Conservation (phyloP, 2,113 vertebrate species). For the Ascaphus truei region DNA sequence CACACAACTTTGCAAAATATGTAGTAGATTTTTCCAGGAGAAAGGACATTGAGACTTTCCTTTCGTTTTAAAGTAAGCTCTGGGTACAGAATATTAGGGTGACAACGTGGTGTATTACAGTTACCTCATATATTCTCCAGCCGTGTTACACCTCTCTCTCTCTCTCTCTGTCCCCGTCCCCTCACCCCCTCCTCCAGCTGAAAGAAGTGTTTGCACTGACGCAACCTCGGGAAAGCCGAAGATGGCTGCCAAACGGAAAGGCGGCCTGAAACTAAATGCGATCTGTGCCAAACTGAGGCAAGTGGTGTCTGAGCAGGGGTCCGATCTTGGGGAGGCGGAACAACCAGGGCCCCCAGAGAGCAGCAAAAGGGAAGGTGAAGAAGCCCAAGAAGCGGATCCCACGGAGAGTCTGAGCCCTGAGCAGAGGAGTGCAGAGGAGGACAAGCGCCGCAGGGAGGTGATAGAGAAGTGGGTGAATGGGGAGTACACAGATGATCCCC, state of each 20-base stretch:
- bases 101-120: no score
- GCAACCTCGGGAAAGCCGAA: slow-evolving; percentile 91
- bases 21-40: no score
- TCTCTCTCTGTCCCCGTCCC: slow-evolving; percentile 38
- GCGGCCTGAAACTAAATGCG: slow-evolving; percentile 97
- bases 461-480: slow-evolving; percentile 98
- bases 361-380: slow-evolving; percentile 72
- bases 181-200: slow-evolving; percentile 69
- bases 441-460: slow-evolving; percentile 90
- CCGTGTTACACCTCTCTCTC: neutral
- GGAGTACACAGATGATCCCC: slow-evolving; percentile 86
- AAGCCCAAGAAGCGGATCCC: slow-evolving; percentile 59
- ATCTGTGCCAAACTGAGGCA: slow-evolving; percentile 99
- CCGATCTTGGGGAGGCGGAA: slow-evolving; percentile 75
- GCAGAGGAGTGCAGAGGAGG: slow-evolving; percentile 82
- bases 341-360: slow-evolving; percentile 67
- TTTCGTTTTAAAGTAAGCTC: no score
- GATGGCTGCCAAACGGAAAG: slow-evolving; percentile 99
- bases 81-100: no score
- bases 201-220: slow-evolving; percentile 97
- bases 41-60: no score
- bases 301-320: slow-evolving; percentile 85
- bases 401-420: slow-evolving; percentile 63
- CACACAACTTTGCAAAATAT: no score
- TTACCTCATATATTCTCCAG: neutral